Base-by-base conservation (phyloP, 2,113 vertebrate genomes). In the Isichthys henryi region DNA sequence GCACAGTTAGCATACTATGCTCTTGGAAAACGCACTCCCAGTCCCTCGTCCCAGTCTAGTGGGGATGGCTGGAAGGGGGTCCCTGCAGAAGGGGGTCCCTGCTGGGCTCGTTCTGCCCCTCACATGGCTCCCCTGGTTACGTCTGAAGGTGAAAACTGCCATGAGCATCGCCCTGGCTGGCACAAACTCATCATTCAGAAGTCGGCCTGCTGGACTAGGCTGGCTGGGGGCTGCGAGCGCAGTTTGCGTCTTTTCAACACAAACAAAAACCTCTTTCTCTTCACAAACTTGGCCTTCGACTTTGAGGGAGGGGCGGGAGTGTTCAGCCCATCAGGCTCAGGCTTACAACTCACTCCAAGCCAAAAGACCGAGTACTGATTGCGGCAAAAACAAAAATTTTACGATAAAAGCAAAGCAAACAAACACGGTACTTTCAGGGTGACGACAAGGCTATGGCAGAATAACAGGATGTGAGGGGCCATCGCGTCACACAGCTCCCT, bases 181-280 rank as follows among this genome's bases (percentile, higher is more conserved):
- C 83, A 86, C 83, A 50, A 86, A 53, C 85, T 35, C 6, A 48
- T 87, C 27, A 21, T 53, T 87, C 85, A 87, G 39, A 45, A 3
- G 17, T n/a, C 17, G 21, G 35, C 15, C 31, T 58, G 56, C 21
- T 8, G 21, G 56, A n/a, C 21, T 7, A 62, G 56, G 23, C 56
- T 9, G 56, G 7, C 23, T 9, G 56, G 5, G 56, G 48, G 43
- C 9, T 17, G 52, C n/a, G 21, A 19, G 56, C 1, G 45, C 48
- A 21, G 49, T 17, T 52, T 82, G 23, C 48, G 35, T 31, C 77
- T 46, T 62, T 45, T 62, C 45, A 45, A n/a, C 31, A 53, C 74
- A 89, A 58, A 88, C 87, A 62, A 74, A 74, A 50, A 48, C 19
- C 39, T 3, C 50, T 62, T 89, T 89, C 50, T 85, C 56, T 84